A percentile compares a stretch with the other conserved stretches of the same genome.
These are phyloP conservation scores for Cinclus mexicanus DNA, from an alignment of 2,113 vertebrate species.

Conservation along the genomic window DNA sequence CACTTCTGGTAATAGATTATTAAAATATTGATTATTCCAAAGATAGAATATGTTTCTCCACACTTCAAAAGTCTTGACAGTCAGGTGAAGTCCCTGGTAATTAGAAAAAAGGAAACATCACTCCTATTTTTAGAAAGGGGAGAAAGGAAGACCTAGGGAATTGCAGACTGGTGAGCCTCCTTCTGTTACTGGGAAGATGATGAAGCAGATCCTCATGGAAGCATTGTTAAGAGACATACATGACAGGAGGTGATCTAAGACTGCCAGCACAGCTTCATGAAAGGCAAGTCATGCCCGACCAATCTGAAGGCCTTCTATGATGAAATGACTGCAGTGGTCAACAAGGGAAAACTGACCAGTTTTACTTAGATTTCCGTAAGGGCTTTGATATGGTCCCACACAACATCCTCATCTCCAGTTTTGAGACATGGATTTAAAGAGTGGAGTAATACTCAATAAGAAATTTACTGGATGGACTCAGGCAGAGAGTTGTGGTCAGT, in stretches of 20 bases:
- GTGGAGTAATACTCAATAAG: neutral
- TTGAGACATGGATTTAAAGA: neutral
- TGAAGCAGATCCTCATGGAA: neutral
- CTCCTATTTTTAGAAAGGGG: neutral
- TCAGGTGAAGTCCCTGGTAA: neutral
- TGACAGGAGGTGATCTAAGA: neutral
- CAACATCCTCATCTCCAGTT: neutral
- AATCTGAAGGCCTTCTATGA: neutral
- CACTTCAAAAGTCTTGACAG: neutral
- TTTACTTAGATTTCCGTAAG: rapidly evolving
- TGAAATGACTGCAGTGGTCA: neutral
- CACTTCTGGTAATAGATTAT: neutral
- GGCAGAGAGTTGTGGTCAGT: neutral
- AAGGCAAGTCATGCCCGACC: neutral
- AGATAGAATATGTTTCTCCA: neutral
- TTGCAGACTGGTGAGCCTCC: neutral
- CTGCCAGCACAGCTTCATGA: neutral
- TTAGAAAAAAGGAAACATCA: neutral
- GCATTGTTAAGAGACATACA: neutral
- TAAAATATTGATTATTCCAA: neutral
- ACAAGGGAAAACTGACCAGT: neutral
- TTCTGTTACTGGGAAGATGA: neutral
- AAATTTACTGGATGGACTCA: neutral
- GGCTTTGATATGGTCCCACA: neutral
- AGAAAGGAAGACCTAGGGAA: neutral